These are phyloP conservation scores for Cinara cedri DNA, from an alignment of 2,888 invertebrate genomes.

Conservation along the genomic window DNA sequence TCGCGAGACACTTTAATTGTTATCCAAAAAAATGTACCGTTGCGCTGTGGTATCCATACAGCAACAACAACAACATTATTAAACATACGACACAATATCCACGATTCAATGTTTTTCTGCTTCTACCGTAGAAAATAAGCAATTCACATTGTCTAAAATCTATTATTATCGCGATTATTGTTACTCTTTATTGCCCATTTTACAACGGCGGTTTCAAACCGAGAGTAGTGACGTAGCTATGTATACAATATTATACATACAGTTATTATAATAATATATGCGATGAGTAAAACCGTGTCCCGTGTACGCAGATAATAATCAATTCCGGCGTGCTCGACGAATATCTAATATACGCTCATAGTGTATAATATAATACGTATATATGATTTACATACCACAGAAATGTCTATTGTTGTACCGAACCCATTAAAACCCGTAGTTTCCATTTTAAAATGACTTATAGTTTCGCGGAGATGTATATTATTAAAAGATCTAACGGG, in stretches of 20 bases:
- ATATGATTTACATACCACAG: conserved; percentile 11
- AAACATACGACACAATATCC: too few species aligned
- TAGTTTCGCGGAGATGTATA: conserved; percentile 14
- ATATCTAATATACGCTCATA: not conserved
- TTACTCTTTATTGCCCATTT: too few species aligned
- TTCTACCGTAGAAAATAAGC: too few species aligned
- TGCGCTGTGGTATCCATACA: too few species aligned
- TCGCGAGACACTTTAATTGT: too few species aligned
- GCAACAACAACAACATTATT: too few species aligned
- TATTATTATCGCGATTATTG: too few species aligned
- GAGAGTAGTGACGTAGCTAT: not conserved
- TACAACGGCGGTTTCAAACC: too few species aligned
- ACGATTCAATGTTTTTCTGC: too few species aligned
- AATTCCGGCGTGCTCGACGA: not conserved
- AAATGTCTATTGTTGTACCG: not conserved
- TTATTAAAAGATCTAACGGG: too few species aligned
- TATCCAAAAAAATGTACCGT: too few species aligned
- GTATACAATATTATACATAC: not conserved
- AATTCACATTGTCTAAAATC: too few species aligned
- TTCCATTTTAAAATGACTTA: conserved; percentile 13
- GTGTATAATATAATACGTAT: not conserved
- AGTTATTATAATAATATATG: not conserved
- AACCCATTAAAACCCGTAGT: conserved; percentile 23
- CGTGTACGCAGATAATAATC: not conserved
- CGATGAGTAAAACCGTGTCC: not conserved